Evolutionary conservation across 1,140 invertebrate species (phyloP).

Genomic region (Maniola jurtina): DNA sequence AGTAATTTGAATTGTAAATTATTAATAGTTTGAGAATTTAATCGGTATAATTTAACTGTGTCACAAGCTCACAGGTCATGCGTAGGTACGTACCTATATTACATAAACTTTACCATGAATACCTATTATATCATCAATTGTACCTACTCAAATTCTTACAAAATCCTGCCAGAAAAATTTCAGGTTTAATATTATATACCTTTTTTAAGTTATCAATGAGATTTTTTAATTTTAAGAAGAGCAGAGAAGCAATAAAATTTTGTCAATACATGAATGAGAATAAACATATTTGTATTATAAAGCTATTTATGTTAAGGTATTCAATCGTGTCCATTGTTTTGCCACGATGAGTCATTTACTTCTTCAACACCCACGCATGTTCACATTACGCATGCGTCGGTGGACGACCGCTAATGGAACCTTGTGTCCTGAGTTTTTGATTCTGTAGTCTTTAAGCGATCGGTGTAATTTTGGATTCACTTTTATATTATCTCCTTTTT

Average conservation of each 20-base stretch:
- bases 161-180: no score
- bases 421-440: conserved; percentile 18
- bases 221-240: no score
- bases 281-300: no score
- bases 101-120: no score
- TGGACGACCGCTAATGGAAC: conserved; percentile 34
- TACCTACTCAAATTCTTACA: no score
- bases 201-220: no score
- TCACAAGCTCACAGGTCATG: not conserved
- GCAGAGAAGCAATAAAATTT: no score
- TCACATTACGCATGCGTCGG: conserved; percentile 35
- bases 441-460: not conserved
- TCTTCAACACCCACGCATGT: conserved; percentile 45
- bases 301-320: not conserved
- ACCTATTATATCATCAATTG: no score
- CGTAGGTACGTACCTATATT: not conserved
- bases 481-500: not conserved
- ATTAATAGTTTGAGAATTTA: not conserved
- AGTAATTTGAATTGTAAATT: not conserved
- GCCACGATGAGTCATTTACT: conserved; percentile 18
- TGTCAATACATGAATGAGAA: not conserved
- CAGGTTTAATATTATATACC: no score
- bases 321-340: conserved; percentile 18
- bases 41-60: not conserved
- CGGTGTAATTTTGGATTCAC: not conserved